A percentile compares a stretch with the other conserved stretches of the same genome.
phyloP scores from a whole-genome alignment of 2,888 invertebrate genomes.

The Cantharis lateralis region DNA sequence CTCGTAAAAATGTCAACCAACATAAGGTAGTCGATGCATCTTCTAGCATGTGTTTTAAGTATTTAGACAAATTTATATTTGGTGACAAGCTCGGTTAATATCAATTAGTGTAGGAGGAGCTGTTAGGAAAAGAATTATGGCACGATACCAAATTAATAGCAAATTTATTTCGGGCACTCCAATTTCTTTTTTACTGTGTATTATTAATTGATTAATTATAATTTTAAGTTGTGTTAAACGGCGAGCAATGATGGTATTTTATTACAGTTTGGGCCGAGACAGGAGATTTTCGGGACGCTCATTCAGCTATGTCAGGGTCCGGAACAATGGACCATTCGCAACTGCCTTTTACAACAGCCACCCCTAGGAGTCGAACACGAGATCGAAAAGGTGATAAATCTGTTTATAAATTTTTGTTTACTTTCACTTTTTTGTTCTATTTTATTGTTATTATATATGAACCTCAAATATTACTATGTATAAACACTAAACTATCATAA shows the following conservation, averaged over 20 bases:
- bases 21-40: conserved; percentile 49
- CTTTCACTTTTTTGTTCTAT: neutral
- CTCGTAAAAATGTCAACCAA: conserved; percentile 49
- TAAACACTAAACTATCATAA: neutral
- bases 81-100: conserved; percentile 25
- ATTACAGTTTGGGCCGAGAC: conserved; percentile 89
- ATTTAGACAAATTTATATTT: conserved; percentile 41
- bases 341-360: conserved; percentile 65
- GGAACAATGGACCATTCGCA: conserved; percentile 69
- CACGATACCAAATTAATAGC: neutral
- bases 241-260: conserved; percentile 47
- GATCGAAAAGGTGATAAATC: conserved; percentile 66
- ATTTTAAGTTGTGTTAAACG: conserved; percentile 18
- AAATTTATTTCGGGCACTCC: neutral
- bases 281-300: conserved; percentile 85
- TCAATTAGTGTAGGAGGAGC: conserved; percentile 38
- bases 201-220: neutral
- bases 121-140: neutral
- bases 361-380: conserved; percentile 56
- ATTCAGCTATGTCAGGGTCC: conserved; percentile 66
- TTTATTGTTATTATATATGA: neutral
- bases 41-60: conserved; percentile 45
- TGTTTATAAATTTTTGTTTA: neutral
- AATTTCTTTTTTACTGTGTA: neutral
- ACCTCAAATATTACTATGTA: neutral